These are phyloP conservation scores for Ostrea edulis DNA, from an alignment of 1,140 invertebrate species.

Conservation along the genomic window DNA sequence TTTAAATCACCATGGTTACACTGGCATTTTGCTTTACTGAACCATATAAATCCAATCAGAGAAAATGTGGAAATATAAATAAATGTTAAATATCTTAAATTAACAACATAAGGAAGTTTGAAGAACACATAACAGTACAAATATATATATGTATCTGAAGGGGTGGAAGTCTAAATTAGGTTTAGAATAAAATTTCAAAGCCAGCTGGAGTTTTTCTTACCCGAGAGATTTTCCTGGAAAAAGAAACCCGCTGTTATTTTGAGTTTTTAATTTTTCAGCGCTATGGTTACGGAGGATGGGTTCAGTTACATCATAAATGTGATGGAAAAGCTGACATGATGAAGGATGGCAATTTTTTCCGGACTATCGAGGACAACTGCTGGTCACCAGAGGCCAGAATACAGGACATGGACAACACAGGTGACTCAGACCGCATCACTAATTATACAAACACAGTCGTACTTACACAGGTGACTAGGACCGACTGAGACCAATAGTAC, in stretches of 20 bases:
- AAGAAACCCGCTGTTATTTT: background rate
- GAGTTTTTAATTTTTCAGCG: slow-evolving; percentile 72
- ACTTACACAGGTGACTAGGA: too few relatives aligned
- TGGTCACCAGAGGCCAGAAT: slow-evolving; percentile 80
- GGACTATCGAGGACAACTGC: slow-evolving; percentile 82
- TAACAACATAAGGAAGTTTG: too few relatives aligned
- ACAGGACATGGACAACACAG: slow-evolving; percentile 79
- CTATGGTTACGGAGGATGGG: slow-evolving; percentile 84
- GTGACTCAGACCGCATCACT: slow-evolving; percentile 50
- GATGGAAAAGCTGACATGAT: slow-evolving; percentile 81
- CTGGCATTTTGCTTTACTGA: too few relatives aligned
- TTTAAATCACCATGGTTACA: too few relatives aligned
- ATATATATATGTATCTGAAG: too few relatives aligned
- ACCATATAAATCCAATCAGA: too few relatives aligned
- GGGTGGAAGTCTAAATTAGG: background rate
- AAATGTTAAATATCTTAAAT: too few relatives aligned
- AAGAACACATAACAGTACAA: too few relatives aligned
- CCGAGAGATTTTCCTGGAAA: background rate
- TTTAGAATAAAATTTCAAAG: background rate
- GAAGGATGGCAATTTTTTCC: slow-evolving; percentile 83
- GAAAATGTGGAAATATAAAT: too few relatives aligned
- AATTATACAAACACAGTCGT: background rate
- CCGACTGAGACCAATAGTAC: too few relatives aligned
- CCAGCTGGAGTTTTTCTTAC: background rate
- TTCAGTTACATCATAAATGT: slow-evolving; percentile 80